Evolutionary conservation across 2,888 invertebrate genomes (phyloP), one percentile per base, ranked within the genome.

Genomic region (Hymenopus coronatus): DNA sequence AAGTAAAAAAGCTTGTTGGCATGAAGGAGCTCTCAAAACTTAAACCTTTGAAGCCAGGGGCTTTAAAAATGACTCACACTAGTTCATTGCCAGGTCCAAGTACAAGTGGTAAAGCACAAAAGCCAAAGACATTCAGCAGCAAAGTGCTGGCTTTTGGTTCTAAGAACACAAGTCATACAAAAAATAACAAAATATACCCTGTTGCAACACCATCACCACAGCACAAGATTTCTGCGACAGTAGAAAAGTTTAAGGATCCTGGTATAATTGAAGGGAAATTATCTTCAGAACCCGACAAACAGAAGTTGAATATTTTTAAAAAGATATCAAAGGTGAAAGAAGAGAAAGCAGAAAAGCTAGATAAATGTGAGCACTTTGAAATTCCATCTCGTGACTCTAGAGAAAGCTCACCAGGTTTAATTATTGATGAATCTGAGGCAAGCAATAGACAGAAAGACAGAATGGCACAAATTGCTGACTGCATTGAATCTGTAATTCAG

Each of bases 241-340:
- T 83, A n/a, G 89, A 90, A 82, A 90, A 88, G 87, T 54, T 28
- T 14, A 90, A 90, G 89, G 90, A 89, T 82, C 28, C 86, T 14
- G 89, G 86, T 54, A 82, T 90, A 8, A 88, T 91, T 1, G 91
- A 91, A n/a, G 91, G 90, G 3, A 97, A 96, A 93, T 92, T 97
- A 89, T 95, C 96, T 8, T 96, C 96, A 20, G 97, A 97, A 93
- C 97, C 97, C 0, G 97, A 97, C 92, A 96, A 96, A 93, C 97
- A 96, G 93, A 98, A 98, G 92, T 94, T 97, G 83, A 97, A 97
- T 94, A 97, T 98, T 92, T 97, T 98, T 92, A 98, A 97, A 92
- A 97, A 97, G 93, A 97, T 98, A 92, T 96, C 97, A 90, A 94
- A 94, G 91, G 92, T 93, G 0, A 95, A 96, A 92, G 96, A 96